Evolutionary conservation across 2,888 invertebrate species (phyloP), one percentile per base, ranked within the genome.

Genomic region (Bimastos eiseni): DNA sequence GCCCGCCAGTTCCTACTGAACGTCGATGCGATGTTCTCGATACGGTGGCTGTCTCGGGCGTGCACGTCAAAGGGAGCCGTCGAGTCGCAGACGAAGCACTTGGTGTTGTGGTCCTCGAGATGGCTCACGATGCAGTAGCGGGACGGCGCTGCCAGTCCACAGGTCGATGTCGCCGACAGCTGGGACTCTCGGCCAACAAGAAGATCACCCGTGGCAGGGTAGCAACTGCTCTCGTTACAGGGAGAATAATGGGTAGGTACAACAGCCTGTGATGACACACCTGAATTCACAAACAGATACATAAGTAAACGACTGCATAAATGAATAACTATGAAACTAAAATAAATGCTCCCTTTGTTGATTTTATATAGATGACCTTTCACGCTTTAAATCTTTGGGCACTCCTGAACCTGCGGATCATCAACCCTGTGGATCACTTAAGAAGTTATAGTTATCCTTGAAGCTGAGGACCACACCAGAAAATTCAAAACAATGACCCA

Each of bases 51-150:
- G n/a, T 33, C 89, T n/a, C 83, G 34, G 86, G 37, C 38, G 83
- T 38, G 2, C 33, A n/a, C 83, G 34, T 49, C 92, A 93, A 94
- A 95, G 0, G 97, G 97, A 90, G 96, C 96, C n/a, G 97, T 96
- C 0, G 98, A 97, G 95, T 99, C 98, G 95, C 99, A 99, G 95
- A 97, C 97, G 95, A 99, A 99, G 95, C 99, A 99, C 95, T 99
- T 99, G 91, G 93, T 93, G 44, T 94, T 93, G 90, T 94, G 93
- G 86, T 94, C 94, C 90, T 94, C 94, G 90, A 94, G 93, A 93
- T 95, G 94, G 92, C 94, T 94, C 2, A 99, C 98, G 93, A 99
- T 99, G 95, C 99, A 99, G 95, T 97, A 99, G 91, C 98, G 96
- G 95, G 98, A 96, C 15, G 94, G 97, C 89, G 96, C 96, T 88